Percentiles rank a stretch among this genome's conserved stretches.
Evolutionary conservation across 1,140 invertebrate species (phyloP).

Genomic region (Bombus pascuorum): DNA sequence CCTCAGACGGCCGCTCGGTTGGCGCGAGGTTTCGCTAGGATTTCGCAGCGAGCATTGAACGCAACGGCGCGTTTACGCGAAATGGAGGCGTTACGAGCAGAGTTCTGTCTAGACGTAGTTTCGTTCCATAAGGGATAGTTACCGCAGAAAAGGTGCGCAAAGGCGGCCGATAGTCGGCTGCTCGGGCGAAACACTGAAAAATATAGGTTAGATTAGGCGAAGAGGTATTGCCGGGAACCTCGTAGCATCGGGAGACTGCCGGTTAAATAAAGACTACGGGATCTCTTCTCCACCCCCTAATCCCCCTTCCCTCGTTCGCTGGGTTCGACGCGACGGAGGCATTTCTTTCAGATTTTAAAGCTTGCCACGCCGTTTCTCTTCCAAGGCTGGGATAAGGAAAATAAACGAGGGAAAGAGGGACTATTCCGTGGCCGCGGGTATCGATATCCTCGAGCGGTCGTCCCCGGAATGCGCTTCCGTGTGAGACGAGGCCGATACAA

Average conservation of each 20-base stretch:
- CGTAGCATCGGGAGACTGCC: slow-evolving; percentile 13
- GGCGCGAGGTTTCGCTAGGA: neutral
- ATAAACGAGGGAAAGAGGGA: slow-evolving; percentile 8
- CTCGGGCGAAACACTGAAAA: slow-evolving; percentile 52
- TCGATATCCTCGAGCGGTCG: slow-evolving; percentile 21
- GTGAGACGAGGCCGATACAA: neutral
- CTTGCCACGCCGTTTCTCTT: slow-evolving; percentile 1
- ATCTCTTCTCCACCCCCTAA: neutral
- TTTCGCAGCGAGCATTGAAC: neutral
- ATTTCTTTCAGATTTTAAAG: slow-evolving; percentile 48
- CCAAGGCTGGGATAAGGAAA: neutral
- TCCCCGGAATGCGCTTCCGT: neutral
- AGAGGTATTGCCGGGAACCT: slow-evolving; percentile 53
- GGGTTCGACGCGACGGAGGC: neutral
- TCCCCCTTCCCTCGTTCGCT: too few relatives aligned
- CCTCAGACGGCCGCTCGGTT: too few relatives aligned
- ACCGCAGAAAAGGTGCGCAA: slow-evolving; percentile 8
- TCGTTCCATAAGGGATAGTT: neutral
- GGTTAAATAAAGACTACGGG: slow-evolving; percentile 49
- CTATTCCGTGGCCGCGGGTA: neutral
- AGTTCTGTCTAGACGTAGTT: slow-evolving; percentile 37
- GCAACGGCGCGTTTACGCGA: neutral
- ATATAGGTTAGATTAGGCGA: slow-evolving; percentile 72
- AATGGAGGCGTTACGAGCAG: neutral
- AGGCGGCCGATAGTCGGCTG: slow-evolving; percentile 38